A percentile compares a stretch with the other conserved stretches of the same genome.
These are phyloP conservation scores for Nemotelus pantherinus DNA, from an alignment of 2,888 invertebrate genomes.

Conservation along the genomic window DNA sequence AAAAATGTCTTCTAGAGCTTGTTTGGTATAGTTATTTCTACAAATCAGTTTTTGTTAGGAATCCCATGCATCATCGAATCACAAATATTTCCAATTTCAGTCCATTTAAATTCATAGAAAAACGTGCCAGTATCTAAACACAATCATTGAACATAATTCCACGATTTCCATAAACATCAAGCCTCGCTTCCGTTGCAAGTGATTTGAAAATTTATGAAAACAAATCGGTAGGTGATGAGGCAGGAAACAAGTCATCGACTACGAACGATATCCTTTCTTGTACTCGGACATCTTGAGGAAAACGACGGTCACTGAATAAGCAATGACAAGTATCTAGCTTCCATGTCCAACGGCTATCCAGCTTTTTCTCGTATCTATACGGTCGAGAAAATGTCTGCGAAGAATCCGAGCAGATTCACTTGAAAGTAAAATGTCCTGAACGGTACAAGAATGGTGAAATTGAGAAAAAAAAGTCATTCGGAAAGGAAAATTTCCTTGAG, in stretches of 20 bases:
- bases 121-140: too few species aligned
- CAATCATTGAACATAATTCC: too few species aligned
- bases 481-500: constrained; percentile 6
- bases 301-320: constrained; percentile 13
- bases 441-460: constrained; percentile 11
- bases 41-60: neutral
- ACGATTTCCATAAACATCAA: too few species aligned
- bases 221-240: constrained; percentile 20
- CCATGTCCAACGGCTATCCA: neutral
- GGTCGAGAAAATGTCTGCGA: neutral
- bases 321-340: neutral
- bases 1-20: too few species aligned
- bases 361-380: neutral
- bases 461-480: constrained; percentile 34
- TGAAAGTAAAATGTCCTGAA: neutral
- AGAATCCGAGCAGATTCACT: neutral
- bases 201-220: constrained; percentile 32
- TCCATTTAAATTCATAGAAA: neutral
- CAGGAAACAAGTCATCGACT: constrained; percentile 10
- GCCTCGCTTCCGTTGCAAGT: neutral
- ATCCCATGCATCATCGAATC: neutral
- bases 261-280: neutral
- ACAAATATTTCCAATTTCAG: neutral
- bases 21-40: too few species aligned
- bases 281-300: constrained; percentile 12